phyloP scores from a whole-genome alignment of 2,113 vertebrate species.

The Aptenodytes forsteri region DNA sequence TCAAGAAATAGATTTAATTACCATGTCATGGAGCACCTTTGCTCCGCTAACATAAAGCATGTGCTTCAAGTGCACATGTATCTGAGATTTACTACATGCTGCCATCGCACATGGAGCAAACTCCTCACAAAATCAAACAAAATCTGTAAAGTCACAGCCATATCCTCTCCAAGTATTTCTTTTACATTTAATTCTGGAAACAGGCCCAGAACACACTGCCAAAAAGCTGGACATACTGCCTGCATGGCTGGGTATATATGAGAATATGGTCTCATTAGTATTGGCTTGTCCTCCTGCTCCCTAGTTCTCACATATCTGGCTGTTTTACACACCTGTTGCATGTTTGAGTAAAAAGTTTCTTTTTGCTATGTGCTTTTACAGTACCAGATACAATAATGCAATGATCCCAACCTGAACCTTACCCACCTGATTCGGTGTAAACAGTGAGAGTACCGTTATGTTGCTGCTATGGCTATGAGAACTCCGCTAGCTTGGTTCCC shows the following conservation, averaged over 20 bases:
- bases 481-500: not conserved
- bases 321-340: not conserved
- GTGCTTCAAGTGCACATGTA: not conserved
- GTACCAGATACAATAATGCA: not conserved
- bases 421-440: not conserved
- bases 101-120: not conserved
- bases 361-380: not conserved
- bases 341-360: not conserved
- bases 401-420: not conserved
- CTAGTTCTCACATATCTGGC: not conserved
- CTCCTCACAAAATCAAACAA: not conserved
- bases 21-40: not conserved
- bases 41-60: not conserved
- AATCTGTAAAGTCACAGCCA: not conserved
- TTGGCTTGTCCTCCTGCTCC: not conserved
- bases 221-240: not conserved
- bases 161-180: not conserved
- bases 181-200: not conserved
- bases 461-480: not conserved
- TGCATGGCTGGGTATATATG: not conserved
- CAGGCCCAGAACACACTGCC: not conserved
- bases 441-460: accelerated
- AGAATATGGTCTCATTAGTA: not conserved
- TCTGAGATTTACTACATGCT: not conserved
- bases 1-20: not conserved